These are phyloP conservation scores for Agonopterix subpropinquella DNA, from an alignment of 2,888 invertebrate genomes.

Conservation along the genomic window DNA sequence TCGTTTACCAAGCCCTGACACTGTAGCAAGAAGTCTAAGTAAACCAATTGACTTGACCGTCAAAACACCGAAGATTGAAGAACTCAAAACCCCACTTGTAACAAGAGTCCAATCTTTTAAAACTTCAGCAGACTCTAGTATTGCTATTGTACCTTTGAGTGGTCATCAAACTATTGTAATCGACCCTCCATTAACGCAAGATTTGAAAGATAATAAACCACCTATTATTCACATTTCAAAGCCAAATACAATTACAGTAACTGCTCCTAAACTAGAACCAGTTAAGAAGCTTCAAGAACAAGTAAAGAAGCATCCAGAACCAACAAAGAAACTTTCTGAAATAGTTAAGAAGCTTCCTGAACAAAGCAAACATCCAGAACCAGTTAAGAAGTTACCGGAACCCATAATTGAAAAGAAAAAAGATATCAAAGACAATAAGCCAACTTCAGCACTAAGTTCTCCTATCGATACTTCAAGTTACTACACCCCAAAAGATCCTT, in stretches of 20 bases:
- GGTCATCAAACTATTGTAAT: conserved; percentile 73
- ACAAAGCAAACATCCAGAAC: conserved; percentile 1
- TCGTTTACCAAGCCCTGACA: conserved; percentile 57
- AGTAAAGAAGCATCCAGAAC: conserved; percentile 13
- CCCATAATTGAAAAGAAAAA: conserved; percentile 21
- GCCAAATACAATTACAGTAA: conserved; percentile 6
- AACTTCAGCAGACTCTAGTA: conserved; percentile 63
- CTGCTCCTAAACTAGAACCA: neutral
- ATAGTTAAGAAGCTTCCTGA: conserved; percentile 13
- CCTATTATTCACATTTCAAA: conserved; percentile 8
- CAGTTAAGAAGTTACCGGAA: conserved; percentile 13
- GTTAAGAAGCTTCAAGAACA: conserved; percentile 8
- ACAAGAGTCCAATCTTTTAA: conserved; percentile 67
- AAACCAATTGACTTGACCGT: conserved; percentile 25
- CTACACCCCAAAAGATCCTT: conserved; percentile 55
- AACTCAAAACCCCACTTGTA: conserved; percentile 47
- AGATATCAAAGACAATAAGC: conserved; percentile 22
- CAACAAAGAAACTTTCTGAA: conserved; percentile 1
- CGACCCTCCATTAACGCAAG: conserved; percentile 55
- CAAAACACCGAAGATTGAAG: conserved; percentile 30
- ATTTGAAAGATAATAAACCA: conserved; percentile 10
- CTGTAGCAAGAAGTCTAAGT: conserved; percentile 36
- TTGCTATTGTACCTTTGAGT: conserved; percentile 64
- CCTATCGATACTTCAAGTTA: conserved; percentile 45
- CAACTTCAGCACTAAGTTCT: neutral